Conservation (phyloP, 2,113 vertebrate species). For the Opisthocomus hoazin region DNA sequence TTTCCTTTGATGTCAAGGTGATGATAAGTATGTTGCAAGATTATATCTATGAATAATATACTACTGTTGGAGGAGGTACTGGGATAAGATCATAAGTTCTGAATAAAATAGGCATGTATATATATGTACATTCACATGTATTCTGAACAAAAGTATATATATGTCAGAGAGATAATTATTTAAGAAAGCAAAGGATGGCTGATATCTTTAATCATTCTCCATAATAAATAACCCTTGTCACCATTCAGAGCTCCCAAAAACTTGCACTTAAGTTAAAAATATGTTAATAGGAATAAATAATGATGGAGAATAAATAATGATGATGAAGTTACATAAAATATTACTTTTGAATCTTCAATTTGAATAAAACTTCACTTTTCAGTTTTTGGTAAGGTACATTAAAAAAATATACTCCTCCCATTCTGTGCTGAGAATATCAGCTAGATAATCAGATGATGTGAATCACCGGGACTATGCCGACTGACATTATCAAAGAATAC, state of each 20-base stretch:
- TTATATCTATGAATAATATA: background rate
- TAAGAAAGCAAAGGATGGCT: background rate
- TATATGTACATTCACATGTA: background rate
- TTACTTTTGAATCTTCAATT: background rate
- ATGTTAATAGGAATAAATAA: background rate
- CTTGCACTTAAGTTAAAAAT: background rate
- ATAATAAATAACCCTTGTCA: background rate
- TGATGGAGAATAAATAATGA: background rate
- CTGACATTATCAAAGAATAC: background rate
- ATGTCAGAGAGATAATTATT: background rate
- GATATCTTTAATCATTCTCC: background rate
- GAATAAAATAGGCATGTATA: background rate
- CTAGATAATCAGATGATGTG: background rate
- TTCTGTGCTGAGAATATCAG: background rate
- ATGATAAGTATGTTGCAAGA: background rate
- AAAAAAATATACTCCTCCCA: background rate
- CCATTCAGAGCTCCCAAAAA: background rate
- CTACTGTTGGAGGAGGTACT: background rate
- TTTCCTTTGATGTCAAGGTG: background rate
- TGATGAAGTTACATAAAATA: background rate
- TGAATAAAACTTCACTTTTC: background rate
- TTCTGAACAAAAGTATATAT: background rate
- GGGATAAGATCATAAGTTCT: background rate
- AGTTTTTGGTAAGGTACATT: background rate
- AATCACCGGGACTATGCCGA: rapidly evolving